Conservation (phyloP, 2,797 vertebrate genomes). For the Manis javanica region DNA sequence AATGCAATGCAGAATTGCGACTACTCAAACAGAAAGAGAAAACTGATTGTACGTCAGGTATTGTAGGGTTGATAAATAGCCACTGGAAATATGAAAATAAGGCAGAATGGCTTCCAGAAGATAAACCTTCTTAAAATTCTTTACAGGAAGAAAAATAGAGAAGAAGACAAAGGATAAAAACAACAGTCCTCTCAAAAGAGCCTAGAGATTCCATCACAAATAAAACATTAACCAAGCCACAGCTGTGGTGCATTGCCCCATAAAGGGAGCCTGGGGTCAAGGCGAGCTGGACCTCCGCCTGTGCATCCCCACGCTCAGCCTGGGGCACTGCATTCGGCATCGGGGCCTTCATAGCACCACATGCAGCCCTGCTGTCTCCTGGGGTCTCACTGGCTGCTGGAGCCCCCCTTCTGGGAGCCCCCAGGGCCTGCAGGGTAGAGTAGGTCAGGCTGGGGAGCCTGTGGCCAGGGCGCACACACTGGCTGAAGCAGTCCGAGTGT, state of each 20-base stretch:
- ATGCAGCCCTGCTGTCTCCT: background rate
- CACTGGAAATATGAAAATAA: background rate
- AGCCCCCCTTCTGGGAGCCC: background rate
- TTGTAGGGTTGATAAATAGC: background rate
- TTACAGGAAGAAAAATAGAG: background rate
- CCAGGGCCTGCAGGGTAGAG: background rate
- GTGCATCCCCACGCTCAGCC: fast-evolving
- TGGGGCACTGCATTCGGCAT: fast-evolving
- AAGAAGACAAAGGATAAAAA: background rate
- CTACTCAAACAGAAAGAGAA: background rate
- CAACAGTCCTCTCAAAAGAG: background rate
- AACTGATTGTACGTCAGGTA: fast-evolving
- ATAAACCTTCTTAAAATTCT: background rate
- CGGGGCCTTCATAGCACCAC: fast-evolving
- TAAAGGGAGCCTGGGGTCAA: fast-evolving
- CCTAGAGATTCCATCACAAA: background rate
- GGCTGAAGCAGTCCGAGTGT: fast-evolving
- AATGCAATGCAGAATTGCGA: background rate
- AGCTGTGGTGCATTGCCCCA: fast-evolving
- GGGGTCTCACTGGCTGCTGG: fast-evolving
- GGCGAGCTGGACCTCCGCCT: fast-evolving
- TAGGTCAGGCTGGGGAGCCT: background rate
- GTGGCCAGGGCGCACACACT: fast-evolving
- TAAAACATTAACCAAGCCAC: fast-evolving
- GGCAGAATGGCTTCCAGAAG: background rate